Evolutionary conservation across 1,140 invertebrate species (phyloP).

Genomic region (Rhopalosiphum padi): DNA sequence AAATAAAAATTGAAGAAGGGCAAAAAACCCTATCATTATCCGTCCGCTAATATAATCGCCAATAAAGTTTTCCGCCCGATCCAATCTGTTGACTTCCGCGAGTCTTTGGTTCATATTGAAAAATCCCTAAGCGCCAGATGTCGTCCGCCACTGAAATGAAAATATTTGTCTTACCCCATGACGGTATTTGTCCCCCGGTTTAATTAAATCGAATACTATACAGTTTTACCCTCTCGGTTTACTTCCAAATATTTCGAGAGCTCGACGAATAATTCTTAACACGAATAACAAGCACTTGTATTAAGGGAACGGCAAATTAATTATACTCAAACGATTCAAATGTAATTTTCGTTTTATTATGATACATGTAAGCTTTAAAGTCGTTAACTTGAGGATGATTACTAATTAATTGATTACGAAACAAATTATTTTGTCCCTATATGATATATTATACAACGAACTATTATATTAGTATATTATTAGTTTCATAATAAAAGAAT

Average conservation of each 20-base stretch:
- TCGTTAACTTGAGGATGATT: background rate
- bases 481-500: background rate
- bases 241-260: slow-evolving; percentile 39
- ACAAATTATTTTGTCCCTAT: background rate
- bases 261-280: slow-evolving; percentile 38
- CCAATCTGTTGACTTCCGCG: slow-evolving; percentile 51
- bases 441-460: background rate
- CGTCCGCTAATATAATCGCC: slow-evolving; percentile 54
- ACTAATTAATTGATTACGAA: background rate
- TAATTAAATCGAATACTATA: slow-evolving; percentile 56
- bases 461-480: background rate
- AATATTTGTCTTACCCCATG: slow-evolving; percentile 51
- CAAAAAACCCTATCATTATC: slow-evolving; percentile 47
- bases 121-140: slow-evolving; percentile 54
- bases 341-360: slow-evolving; percentile 1
- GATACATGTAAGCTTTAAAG: background rate
- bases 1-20: slow-evolving; percentile 43
- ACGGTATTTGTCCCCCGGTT: slow-evolving; percentile 39
- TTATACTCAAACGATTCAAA: slow-evolving; percentile 18
- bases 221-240: slow-evolving; percentile 36
- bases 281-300: slow-evolving; percentile 10
- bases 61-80: slow-evolving; percentile 52
- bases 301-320: background rate
- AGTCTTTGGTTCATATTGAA: slow-evolving; percentile 50
- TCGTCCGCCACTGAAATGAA: slow-evolving; percentile 49